Percentiles rank a stretch among this genome's conserved stretches.
Conservation (phyloP, 2,113 vertebrate genomes). For the Piprites chloris region DNA sequence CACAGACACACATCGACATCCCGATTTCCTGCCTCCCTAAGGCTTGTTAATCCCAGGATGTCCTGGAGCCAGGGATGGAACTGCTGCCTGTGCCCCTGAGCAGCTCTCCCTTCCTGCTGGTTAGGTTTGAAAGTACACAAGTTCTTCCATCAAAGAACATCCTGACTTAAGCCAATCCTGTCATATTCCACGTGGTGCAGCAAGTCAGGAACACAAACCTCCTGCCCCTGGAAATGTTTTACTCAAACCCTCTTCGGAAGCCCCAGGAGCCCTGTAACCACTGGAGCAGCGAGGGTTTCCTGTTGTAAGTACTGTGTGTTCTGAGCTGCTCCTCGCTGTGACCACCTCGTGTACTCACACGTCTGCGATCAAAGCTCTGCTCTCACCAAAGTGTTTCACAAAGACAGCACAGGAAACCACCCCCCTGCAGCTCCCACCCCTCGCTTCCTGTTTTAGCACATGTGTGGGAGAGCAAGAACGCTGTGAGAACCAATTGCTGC, state of each 20-base stretch:
- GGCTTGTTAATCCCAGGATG: neutral
- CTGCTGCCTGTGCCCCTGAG: neutral
- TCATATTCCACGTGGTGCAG: neutral
- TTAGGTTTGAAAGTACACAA: neutral
- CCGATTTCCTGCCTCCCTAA: neutral
- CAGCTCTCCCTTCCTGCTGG: neutral
- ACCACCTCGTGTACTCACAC: neutral
- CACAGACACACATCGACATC: neutral
- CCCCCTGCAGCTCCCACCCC: neutral
- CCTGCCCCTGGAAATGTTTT: rapidly evolving
- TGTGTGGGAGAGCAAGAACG: neutral
- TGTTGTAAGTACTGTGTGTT: neutral
- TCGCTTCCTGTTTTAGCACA: neutral
- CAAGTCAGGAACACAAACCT: neutral
- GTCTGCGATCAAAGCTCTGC: neutral
- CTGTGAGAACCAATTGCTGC: neutral
- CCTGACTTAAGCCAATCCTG: neutral
- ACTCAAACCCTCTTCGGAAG: rapidly evolving
- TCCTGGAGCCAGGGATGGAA: neutral
- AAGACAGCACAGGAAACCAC: slow-evolving; percentile 48
- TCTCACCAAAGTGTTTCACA: neutral
- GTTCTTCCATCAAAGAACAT: neutral
- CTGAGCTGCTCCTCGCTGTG: neutral
- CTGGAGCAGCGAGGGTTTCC: neutral
- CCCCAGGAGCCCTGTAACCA: neutral